phyloP scores from a whole-genome alignment of 2,113 vertebrate genomes.

The Pao palembangensis region DNA sequence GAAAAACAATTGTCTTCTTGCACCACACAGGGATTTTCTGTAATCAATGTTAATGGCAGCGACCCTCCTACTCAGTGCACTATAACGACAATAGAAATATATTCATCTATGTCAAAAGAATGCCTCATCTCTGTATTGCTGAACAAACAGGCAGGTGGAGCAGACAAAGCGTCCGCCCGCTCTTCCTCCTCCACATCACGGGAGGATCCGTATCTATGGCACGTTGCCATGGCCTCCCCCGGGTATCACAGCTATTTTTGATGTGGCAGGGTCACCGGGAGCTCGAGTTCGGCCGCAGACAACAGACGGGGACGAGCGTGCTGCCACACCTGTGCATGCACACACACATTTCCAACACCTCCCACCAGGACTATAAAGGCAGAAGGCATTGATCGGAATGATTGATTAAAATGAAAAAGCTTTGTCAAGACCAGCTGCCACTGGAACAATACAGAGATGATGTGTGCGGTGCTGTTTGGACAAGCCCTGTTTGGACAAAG shows the following conservation, averaged over 20 bases:
- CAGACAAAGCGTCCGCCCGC: slow-evolving; percentile 41
- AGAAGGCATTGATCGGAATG: slow-evolving; percentile 36
- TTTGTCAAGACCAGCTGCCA: slow-evolving; percentile 22
- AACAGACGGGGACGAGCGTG: slow-evolving; percentile 8
- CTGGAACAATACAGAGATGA: slow-evolving; percentile 14
- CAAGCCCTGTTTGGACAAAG: slow-evolving; percentile 3
- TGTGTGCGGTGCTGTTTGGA: not conserved
- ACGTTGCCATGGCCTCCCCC: slow-evolving; percentile 65
- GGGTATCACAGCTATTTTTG: slow-evolving; percentile 71
- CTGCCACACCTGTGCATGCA: slow-evolving; percentile 9
- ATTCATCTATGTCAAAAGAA: slow-evolving; percentile 15
- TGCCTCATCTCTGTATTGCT: slow-evolving; percentile 26
- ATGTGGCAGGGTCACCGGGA: slow-evolving; percentile 49
- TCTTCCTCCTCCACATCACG: slow-evolving; percentile 43
- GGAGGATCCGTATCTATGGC: slow-evolving; percentile 61
- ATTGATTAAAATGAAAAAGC: slow-evolving; percentile 43
- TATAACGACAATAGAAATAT: slow-evolving; percentile 11
- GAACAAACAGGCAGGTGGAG: slow-evolving; percentile 46
- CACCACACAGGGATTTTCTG: slow-evolving; percentile 10
- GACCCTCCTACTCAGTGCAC: slow-evolving; percentile 19
- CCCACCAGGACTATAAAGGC: not conserved
- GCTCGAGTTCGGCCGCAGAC: slow-evolving; percentile 44
- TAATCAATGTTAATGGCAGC: slow-evolving; percentile 39
- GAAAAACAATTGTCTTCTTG: slow-evolving; percentile 24
- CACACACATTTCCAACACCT: slow-evolving; percentile 6